Evolutionary conservation across 2,888 invertebrate species (phyloP).

Genomic region (Noctua janthina): DNA sequence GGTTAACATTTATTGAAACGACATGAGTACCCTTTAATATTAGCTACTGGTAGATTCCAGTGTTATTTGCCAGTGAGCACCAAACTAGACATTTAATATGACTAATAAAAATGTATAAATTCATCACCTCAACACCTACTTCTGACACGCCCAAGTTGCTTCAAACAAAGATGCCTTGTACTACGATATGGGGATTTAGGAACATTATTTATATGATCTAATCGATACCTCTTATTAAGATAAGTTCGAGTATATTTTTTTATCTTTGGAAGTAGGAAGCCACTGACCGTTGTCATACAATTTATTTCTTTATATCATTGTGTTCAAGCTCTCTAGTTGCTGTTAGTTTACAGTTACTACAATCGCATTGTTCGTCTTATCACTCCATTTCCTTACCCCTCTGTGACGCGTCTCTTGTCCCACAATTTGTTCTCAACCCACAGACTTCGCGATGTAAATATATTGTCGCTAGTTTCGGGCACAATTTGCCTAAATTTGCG

Average conservation of each 20-base stretch:
- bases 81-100: not conserved
- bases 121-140: not conserved
- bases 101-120: not conserved
- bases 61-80: not conserved
- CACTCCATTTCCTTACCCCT: slow-evolving; percentile 22
- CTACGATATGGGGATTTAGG: not conserved
- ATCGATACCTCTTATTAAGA: not conserved
- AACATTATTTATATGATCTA: not conserved
- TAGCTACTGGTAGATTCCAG: not conserved
- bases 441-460: slow-evolving; percentile 64
- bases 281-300: not conserved
- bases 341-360: not conserved
- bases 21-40: not conserved
- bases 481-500: slow-evolving; percentile 62
- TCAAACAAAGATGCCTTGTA: not conserved
- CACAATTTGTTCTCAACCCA: slow-evolving; percentile 63
- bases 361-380: not conserved
- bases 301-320: not conserved
- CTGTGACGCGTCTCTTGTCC: slow-evolving; percentile 40
- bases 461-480: slow-evolving; percentile 63
- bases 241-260: not conserved
- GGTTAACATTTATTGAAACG: not conserved
- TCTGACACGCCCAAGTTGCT: not conserved
- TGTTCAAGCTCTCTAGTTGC: not conserved
- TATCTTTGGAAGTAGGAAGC: not conserved